Evolutionary conservation across 2,888 invertebrate genomes (phyloP).

Genomic region (Morpho deidamia): DNA sequence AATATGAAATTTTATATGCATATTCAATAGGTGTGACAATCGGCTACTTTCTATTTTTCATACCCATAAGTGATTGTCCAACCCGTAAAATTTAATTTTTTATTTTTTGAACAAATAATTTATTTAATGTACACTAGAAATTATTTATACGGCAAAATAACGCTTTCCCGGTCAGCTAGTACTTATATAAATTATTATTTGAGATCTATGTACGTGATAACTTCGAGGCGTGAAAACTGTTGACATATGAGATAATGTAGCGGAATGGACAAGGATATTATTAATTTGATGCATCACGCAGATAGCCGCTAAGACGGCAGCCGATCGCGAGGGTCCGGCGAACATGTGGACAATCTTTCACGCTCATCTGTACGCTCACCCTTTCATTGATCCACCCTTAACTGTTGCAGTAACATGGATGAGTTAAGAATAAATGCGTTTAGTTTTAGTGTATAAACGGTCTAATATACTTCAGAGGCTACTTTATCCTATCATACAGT

Average conservation of each 20-base stretch:
- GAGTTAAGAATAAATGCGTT: background rate
- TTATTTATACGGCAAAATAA: too few relatives aligned
- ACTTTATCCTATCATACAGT: too few relatives aligned
- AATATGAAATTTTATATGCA: too few relatives aligned
- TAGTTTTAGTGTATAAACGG: background rate
- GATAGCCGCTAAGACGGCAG: constrained; percentile 47
- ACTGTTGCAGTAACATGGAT: constrained; percentile 43
- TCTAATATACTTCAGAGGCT: too few relatives aligned
- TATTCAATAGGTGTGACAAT: too few relatives aligned
- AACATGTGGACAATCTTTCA: constrained; percentile 79
- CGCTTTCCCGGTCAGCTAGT: too few relatives aligned
- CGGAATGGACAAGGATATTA: constrained; percentile 59
- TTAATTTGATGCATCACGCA: constrained; percentile 58
- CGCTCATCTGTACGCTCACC: constrained; percentile 76
- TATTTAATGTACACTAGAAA: too few relatives aligned
- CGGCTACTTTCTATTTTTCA: too few relatives aligned
- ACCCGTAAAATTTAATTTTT: too few relatives aligned
- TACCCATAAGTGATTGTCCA: too few relatives aligned
- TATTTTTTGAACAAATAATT: too few relatives aligned
- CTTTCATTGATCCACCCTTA: constrained; percentile 64
- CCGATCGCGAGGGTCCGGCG: constrained; percentile 49
- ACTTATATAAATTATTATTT: background rate
- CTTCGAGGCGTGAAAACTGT: constrained; percentile 32
- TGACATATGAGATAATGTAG: constrained; percentile 59
- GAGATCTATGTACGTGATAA: constrained; percentile 4